phyloP scores from a whole-genome alignment of 2,797 vertebrate species.

The Bucorvus abyssinicus region DNA sequence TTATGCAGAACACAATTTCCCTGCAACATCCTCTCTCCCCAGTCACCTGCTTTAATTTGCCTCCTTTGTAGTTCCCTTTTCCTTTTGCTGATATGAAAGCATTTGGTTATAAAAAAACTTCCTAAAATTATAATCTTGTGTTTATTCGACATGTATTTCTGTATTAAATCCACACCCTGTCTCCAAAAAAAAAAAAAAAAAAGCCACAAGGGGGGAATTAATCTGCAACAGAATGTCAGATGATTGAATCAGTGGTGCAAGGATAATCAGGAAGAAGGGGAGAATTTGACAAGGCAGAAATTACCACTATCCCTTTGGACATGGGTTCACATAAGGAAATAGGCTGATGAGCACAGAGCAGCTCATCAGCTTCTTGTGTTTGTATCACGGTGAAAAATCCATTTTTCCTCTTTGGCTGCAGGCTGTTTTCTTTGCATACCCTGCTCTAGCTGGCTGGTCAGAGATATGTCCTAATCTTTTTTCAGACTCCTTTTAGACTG shows the following conservation, averaged over 20 bases:
- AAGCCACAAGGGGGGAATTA: neutral
- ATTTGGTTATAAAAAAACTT: neutral
- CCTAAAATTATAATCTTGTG: neutral
- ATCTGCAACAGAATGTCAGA: constrained; percentile 23
- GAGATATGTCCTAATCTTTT: neutral
- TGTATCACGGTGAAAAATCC: neutral
- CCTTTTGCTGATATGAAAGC: neutral
- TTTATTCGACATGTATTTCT: neutral
- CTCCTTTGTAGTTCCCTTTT: neutral
- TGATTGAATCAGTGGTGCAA: constrained; percentile 40
- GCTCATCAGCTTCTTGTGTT: neutral
- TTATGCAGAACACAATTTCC: neutral
- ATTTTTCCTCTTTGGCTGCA: neutral
- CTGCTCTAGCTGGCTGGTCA: neutral
- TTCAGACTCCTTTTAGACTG: neutral
- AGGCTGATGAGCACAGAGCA: neutral
- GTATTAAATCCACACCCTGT: neutral
- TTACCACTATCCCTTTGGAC: constrained; percentile 9
- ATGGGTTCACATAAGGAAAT: constrained; percentile 19
- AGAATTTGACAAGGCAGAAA: constrained; percentile 51
- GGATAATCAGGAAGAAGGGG: constrained; percentile 18
- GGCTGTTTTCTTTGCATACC: neutral
- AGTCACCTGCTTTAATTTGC: neutral
- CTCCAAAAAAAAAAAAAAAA: neutral
- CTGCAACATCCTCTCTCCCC: neutral